Base-by-base conservation (phyloP, 2,888 invertebrate genomes). In the Caradrina clavipalpis region DNA sequence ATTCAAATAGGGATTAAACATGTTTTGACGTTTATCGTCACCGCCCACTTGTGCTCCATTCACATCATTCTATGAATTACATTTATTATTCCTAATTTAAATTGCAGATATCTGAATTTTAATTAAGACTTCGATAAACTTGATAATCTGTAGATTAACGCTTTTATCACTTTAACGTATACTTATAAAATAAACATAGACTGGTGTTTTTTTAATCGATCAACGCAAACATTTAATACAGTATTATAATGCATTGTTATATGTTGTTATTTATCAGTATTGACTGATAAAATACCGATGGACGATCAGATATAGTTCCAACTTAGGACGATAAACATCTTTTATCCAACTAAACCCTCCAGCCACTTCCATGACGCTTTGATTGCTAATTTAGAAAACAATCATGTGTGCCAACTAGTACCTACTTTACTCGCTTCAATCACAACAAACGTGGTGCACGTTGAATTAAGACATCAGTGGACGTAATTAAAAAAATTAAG, bases 361-460 rank as follows among this genome's bases (percentile, higher is more conserved):
- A 47, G 56, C 11, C n/a, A 7, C 45, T 35, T 56, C 7, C 3
- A 39, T 31, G 39, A 21, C 47, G 62, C 70, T 5, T 55, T 49
- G 11, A 70, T 73, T 56, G 58, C 47, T 56, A 39, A 57, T 65
- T 65, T 65, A n/a, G 8, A 19, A 53, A 66, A 54, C 21, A 22
- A 42, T 58, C 49, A 42, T 66, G 66, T 66, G 51, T 53, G 39
- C 55, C 55, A 19, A 31, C 35, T 13, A 47, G 55, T 63, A 11
- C n/a, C n/a, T n/a, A n/a, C n/a, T 53, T 61, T 21, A 59, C 42
- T 50, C 49, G 22, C 50, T 77, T 35, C 8, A 70, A 53, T 58
- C 62, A 68, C 39, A 51, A 26, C 26, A 5, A 31, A 22, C 63
- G 31, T 35, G 64, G 54, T 53, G 39, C 31, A 55, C 39, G 47